These are phyloP conservation scores for Dicyrtoma fusca DNA, from an alignment of 2,888 invertebrate genomes.

Conservation along the genomic window DNA sequence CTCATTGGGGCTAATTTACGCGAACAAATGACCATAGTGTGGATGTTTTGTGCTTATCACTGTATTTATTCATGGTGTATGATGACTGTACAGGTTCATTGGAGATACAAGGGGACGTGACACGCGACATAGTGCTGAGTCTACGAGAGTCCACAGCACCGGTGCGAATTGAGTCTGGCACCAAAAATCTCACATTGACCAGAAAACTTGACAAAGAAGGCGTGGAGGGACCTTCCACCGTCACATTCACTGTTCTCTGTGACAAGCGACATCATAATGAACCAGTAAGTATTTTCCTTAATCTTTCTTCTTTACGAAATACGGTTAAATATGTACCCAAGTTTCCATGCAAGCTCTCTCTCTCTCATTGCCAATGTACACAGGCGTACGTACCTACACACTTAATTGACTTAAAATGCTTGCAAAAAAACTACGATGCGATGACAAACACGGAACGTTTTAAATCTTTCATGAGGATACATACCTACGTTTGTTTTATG, in stretches of 20 bases:
- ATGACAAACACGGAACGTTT: too few relatives aligned
- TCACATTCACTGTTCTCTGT: constrained; percentile 84
- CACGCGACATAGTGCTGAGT: constrained; percentile 76
- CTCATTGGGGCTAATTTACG: too few relatives aligned
- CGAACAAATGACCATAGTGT: not conserved
- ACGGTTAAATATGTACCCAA: constrained; percentile 6
- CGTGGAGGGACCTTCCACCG: constrained; percentile 77
- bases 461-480: too few relatives aligned
- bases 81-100: constrained; percentile 64
- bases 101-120: constrained; percentile 79
- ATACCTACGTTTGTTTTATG: too few relatives aligned
- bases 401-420: too few relatives aligned
- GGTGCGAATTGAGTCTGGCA: constrained; percentile 73
- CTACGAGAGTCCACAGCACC: constrained; percentile 80
- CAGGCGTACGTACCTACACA: too few relatives aligned
- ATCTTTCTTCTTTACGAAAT: not conserved
- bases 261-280: constrained; percentile 76
- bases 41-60: not conserved
- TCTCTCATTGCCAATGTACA: too few relatives aligned
- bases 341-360: not conserved
- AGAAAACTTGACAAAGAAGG: constrained; percentile 79
- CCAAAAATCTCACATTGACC: constrained; percentile 78
- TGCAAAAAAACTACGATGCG: too few relatives aligned
- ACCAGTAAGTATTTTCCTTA: constrained; percentile 66
- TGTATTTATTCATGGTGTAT: not conserved